A percentile compares a stretch with the other conserved stretches of the same genome.
Conservation (phyloP, 30 jellyfish, hydroid and myxozoan species). For the Pseudorhiza aurosa region DNA sequence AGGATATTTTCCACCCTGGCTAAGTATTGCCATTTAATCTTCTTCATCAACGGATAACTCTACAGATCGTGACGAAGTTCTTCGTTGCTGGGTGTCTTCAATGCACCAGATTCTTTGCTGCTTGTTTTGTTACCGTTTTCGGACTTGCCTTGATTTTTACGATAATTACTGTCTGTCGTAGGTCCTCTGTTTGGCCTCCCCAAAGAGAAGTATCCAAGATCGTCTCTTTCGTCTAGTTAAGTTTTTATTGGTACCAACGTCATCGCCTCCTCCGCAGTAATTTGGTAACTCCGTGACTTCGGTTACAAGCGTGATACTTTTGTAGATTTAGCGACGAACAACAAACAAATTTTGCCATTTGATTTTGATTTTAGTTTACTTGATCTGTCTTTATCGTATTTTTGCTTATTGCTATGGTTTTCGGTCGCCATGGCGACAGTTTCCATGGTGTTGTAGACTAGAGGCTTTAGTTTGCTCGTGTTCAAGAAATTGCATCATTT, state of each 20-base stretch:
- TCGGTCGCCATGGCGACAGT: constrained; percentile 2
- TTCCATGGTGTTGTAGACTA: neutral
- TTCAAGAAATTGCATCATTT: neutral
- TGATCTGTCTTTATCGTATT: neutral
- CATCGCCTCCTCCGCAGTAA: constrained; percentile 1
- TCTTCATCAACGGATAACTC: too few relatives aligned
- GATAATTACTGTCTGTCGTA: too few relatives aligned
- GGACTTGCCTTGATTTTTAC: too few relatives aligned
- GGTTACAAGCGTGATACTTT: constrained; percentile 48
- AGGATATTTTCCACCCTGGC: too few relatives aligned
- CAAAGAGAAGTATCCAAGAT: constrained; percentile 11
- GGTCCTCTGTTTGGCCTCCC: neutral
- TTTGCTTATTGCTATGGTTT: neutral
- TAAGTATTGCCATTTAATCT: too few relatives aligned
- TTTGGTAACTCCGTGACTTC: constrained; percentile 20
- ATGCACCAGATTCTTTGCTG: too few relatives aligned
- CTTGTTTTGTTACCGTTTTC: too few relatives aligned
- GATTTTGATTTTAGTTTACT: neutral
- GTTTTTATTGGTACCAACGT: constrained; percentile 1
- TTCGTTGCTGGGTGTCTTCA: too few relatives aligned
- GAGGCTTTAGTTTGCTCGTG: neutral
- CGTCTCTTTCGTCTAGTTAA: constrained; percentile 16
- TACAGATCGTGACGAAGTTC: too few relatives aligned
- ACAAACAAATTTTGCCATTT: neutral
- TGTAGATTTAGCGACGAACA: constrained; percentile 34